Conservation (phyloP, 2,113 vertebrate species). For the Thalassarche chlororhynchos region DNA sequence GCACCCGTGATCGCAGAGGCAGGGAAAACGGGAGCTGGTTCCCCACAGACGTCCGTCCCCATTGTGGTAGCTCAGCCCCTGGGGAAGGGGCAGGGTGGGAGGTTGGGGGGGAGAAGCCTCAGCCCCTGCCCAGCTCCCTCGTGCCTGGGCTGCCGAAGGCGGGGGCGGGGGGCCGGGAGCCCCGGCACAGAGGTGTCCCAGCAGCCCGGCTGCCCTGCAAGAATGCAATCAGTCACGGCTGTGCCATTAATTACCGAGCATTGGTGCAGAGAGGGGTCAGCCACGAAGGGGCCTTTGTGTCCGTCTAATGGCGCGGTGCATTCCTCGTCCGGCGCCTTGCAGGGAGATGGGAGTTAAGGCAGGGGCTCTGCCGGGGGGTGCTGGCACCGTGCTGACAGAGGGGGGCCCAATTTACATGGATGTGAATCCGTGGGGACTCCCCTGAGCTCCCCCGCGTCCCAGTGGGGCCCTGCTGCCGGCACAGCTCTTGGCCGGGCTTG, state of each 20-base stretch:
- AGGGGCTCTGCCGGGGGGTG: background rate
- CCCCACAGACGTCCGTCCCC: rapidly evolving
- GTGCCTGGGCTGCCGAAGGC: background rate
- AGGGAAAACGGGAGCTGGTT: background rate
- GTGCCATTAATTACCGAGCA: background rate
- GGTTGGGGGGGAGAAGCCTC: background rate
- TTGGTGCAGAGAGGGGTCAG: constrained; percentile 22
- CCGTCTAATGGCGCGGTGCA: constrained; percentile 17
- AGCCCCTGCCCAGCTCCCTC: background rate
- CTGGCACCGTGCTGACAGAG: rapidly evolving
- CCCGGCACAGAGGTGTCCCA: background rate
- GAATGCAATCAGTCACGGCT: constrained; percentile 42
- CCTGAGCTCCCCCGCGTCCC: rapidly evolving
- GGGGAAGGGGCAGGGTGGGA: background rate
- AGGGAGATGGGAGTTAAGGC: background rate
- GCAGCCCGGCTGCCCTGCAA: background rate
- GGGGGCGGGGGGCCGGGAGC: background rate
- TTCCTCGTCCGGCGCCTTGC: background rate
- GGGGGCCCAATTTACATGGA: background rate
- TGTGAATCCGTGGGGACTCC: rapidly evolving
- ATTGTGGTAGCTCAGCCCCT: background rate
- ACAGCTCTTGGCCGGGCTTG: background rate
- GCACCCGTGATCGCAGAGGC: background rate
- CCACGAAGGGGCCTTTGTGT: constrained; percentile 55
- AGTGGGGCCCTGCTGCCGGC: background rate